phyloP scores from a whole-genome alignment of 2,113 vertebrate genomes.

The Pipra filicauda region DNA sequence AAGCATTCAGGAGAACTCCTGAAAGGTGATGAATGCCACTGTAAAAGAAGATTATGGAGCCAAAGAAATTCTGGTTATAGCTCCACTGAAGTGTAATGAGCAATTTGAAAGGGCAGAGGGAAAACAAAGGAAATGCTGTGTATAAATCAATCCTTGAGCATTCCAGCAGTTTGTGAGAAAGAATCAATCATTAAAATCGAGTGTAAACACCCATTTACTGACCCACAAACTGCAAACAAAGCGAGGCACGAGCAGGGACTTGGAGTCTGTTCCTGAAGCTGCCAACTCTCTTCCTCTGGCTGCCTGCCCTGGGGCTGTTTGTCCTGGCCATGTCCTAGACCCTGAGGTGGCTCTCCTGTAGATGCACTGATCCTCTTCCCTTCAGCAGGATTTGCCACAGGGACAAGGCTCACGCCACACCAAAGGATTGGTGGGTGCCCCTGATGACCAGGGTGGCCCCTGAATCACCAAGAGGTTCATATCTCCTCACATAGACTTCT shows the following conservation, averaged over 20 bases:
- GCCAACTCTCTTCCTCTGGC: neutral
- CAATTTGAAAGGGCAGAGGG: neutral
- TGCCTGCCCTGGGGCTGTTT: neutral
- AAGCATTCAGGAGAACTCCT: neutral
- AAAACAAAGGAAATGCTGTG: conserved; percentile 4
- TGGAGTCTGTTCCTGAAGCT: neutral
- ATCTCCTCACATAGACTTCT: neutral
- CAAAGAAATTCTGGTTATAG: neutral
- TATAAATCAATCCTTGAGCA: neutral
- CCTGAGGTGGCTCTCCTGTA: neutral
- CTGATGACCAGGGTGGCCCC: neutral
- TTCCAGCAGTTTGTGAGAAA: neutral
- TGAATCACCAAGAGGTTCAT: neutral
- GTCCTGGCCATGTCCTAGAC: neutral
- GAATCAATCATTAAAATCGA: neutral
- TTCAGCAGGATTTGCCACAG: neutral
- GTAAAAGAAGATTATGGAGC: neutral
- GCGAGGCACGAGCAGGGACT: neutral
- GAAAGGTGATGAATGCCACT: conserved; percentile 5
- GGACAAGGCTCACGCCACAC: neutral
- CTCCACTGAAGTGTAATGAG: neutral
- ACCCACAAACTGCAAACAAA: neutral
- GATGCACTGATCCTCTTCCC: neutral
- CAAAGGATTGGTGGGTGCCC: neutral
- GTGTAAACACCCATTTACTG: neutral